Conservation (phyloP, 2,113 vertebrate genomes). For the Nesogale talazaci region DNA sequence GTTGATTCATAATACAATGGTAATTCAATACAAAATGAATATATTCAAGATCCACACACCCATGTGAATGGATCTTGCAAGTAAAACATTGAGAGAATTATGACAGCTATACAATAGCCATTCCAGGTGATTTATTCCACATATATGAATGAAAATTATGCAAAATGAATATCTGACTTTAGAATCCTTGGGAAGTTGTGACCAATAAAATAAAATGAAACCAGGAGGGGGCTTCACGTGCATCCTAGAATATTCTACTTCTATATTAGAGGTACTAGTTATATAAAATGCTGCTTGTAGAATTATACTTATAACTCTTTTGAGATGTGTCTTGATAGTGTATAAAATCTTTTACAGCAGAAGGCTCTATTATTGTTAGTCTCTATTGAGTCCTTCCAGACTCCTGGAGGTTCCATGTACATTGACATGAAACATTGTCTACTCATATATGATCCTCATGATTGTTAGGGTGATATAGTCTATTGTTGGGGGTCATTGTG, state of each 20-base stretch:
- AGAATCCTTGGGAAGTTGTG: not conserved
- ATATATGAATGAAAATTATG: not conserved
- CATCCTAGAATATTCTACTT: not conserved
- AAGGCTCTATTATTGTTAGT: not conserved
- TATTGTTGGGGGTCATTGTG: not conserved
- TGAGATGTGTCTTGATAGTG: not conserved
- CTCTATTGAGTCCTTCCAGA: rapidly evolving
- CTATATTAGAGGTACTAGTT: not conserved
- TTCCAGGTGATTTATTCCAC: not conserved
- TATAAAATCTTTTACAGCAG: not conserved
- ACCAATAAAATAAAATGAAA: conserved; percentile 1
- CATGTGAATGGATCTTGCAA: not conserved
- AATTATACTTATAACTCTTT: conserved; percentile 24
- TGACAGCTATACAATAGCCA: not conserved
- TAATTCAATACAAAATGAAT: conserved; percentile 8
- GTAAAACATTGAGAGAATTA: not conserved
- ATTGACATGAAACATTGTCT: not conserved
- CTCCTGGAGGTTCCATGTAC: not conserved
- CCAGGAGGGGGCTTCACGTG: not conserved
- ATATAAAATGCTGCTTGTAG: conserved; percentile 4
- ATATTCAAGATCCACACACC: not conserved
- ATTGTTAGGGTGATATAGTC: not conserved
- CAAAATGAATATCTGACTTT: not conserved
- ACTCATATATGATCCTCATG: not conserved
- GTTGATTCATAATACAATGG: not conserved